Evolutionary conservation across 2,888 invertebrate species (phyloP).

Genomic region (Drosophila niveifrons): DNA sequence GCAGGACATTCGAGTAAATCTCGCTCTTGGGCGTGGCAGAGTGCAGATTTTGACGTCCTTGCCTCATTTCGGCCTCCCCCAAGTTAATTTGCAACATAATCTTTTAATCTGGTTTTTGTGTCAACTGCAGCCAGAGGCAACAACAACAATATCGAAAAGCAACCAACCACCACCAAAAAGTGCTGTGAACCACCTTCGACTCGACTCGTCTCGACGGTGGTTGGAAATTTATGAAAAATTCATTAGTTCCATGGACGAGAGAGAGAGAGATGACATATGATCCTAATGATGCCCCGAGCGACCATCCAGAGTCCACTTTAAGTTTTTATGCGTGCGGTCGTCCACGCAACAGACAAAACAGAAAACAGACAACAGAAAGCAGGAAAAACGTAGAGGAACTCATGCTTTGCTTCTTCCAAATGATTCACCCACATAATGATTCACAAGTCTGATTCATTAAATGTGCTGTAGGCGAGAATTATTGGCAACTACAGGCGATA

Average conservation of each 20-base stretch:
- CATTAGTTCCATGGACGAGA: constrained; percentile 66
- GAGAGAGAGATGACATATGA: constrained; percentile 66
- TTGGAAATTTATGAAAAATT: constrained; percentile 76
- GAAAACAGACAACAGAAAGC: neutral
- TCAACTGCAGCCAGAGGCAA: constrained; percentile 67
- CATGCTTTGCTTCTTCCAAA: constrained; percentile 11
- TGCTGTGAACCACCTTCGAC: constrained; percentile 1
- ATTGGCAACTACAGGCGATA: neutral
- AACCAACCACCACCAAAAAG: constrained; percentile 37
- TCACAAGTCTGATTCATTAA: constrained; percentile 14
- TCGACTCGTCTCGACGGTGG: constrained; percentile 38
- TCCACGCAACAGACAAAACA: constrained; percentile 32
- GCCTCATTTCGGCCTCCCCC: constrained; percentile 34
- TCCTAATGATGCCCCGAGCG: constrained; percentile 64
- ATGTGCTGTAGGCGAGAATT: neutral
- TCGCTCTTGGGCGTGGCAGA: constrained; percentile 56
- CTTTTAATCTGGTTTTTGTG: constrained; percentile 81
- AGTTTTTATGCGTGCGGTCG: constrained; percentile 46
- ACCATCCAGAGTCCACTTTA: constrained; percentile 35
- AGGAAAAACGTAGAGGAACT: too few species aligned
- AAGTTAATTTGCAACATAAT: constrained; percentile 81
- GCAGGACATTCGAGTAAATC: constrained; percentile 25
- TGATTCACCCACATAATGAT: constrained; percentile 36
- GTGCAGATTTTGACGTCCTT: constrained; percentile 15
- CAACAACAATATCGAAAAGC: constrained; percentile 2